Base-by-base conservation (phyloP, 2,888 invertebrate genomes). In the Electrophaes corylata region DNA sequence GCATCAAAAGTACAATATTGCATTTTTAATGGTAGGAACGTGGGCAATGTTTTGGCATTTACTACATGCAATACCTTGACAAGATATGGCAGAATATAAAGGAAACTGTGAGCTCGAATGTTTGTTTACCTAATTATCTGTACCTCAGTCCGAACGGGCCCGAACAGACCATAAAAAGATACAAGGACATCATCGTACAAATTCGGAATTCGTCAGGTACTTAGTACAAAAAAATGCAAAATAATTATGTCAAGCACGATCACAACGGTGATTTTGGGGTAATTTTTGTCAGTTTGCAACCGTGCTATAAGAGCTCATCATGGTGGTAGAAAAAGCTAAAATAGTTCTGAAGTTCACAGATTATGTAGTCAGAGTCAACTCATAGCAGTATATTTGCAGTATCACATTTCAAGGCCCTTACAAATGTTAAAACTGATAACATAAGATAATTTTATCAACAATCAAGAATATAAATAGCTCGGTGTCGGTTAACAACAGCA, bases 381-480 rank as follows among this genome's bases (percentile, higher is more conserved):
- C 18, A 12, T 47, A 48, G 43, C 44, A 29, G n/a, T 14, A 26
- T 31, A 47, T 39, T 53, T 48, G 37, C 49, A 23, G 12, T 8
- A 14, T 37, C 8, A 48, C 12, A 43, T 33, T 53, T 53, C 26
- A 8, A 49, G 47, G 19, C 14, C 12, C 12, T 51, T 45, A 35
- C 19, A 12, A 19, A 1, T 49, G 46, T 45, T 48, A 14, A 47
- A 11, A 41, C 19, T 37, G 55, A 60, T 56, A 60, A 57, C 20
- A 12, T 8, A 1, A 50, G 43, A 53, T 20, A 50, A 26, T 31
- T 48, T 45, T 54, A 51, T 53, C 60, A 58, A 48, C 55, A 41
- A 18, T 37, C 10, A 26, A 16, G 35, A 40, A 44, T 67, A 65
- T 70, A 74, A 62, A 72, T 68, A 65, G 41, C 29, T 45, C 43